Evolutionary conservation across 1,140 invertebrate genomes (phyloP).

Genomic region (Papilio polytes): DNA sequence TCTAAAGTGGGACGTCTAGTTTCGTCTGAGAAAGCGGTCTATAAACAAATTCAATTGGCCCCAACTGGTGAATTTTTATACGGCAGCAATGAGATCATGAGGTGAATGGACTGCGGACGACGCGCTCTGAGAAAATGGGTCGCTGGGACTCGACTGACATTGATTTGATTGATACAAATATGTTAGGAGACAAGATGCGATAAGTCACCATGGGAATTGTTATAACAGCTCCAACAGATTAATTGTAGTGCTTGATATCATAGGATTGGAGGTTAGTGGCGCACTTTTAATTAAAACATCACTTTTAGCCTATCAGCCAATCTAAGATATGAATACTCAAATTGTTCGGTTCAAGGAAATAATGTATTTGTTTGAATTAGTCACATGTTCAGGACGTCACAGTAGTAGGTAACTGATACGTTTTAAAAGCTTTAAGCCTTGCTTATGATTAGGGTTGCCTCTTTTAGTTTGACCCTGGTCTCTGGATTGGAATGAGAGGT

Average conservation of each 20-base stretch:
- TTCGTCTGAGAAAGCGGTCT: constrained; percentile 66
- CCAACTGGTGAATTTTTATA: constrained; percentile 76
- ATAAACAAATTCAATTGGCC: constrained; percentile 77
- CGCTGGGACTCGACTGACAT: constrained; percentile 68
- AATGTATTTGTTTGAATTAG: constrained; percentile 1
- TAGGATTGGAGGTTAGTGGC: constrained; percentile 21
- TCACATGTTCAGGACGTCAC: background rate
- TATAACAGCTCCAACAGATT: constrained; percentile 33
- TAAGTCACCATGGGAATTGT: constrained; percentile 41
- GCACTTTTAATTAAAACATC: constrained; percentile 30
- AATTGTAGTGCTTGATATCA: constrained; percentile 24
- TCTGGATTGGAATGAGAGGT: no score
- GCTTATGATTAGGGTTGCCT: background rate
- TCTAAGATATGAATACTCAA: constrained; percentile 20
- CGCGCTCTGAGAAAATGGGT: constrained; percentile 63
- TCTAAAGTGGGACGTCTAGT: constrained; percentile 68
- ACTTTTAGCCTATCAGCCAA: background rate
- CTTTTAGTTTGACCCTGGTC: background rate
- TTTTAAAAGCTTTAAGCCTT: background rate
- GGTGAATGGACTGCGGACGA: constrained; percentile 72
- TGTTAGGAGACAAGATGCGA: constrained; percentile 35
- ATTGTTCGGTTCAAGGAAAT: constrained; percentile 20
- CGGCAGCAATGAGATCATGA: constrained; percentile 78
- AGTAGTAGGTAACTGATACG: no score
- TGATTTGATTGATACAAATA: constrained; percentile 55